Percentiles rank a stretch among this genome's conserved stretches.
Conservation (phyloP, 2,113 vertebrate species). For the Probosciger aterrimus region DNA sequence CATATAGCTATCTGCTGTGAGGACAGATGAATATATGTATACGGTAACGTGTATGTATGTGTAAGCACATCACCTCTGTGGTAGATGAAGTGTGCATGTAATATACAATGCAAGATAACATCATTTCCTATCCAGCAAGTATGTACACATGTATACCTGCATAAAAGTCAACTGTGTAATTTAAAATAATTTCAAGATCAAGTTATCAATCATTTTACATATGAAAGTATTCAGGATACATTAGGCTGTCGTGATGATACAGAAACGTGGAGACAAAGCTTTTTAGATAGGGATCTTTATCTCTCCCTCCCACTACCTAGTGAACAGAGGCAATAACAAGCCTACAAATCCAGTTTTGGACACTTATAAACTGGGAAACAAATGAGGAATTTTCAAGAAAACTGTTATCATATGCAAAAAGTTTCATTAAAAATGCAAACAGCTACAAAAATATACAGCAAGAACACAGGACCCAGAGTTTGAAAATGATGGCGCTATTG, state of each 20-base stretch:
- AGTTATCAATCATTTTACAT: slow-evolving; percentile 52
- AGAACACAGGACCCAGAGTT: slow-evolving; percentile 18
- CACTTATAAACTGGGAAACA: slow-evolving; percentile 9
- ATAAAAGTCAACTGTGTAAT: slow-evolving; percentile 44
- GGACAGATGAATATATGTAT: neutral
- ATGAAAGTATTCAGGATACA: slow-evolving; percentile 17
- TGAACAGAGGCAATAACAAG: neutral
- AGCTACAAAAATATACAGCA: slow-evolving; percentile 1
- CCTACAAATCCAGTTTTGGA: neutral
- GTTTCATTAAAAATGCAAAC: slow-evolving; percentile 1
- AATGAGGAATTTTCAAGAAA: slow-evolving; percentile 30
- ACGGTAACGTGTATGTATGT: neutral
- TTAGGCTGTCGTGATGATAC: slow-evolving; percentile 15
- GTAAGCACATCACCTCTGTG: neutral
- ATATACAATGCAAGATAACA: neutral
- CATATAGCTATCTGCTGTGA: neutral
- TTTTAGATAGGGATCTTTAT: slow-evolving; percentile 18
- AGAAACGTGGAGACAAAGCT: slow-evolving; percentile 10
- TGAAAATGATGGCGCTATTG: slow-evolving; percentile 67
- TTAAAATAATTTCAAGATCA: slow-evolving; percentile 40
- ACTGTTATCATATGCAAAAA: neutral
- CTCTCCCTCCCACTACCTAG: neutral
- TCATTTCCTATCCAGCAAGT: neutral
- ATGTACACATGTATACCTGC: slow-evolving; percentile 10
- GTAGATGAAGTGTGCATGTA: neutral